Conservation (phyloP, 2,888 invertebrate species). For the Lathronympha strigana region DNA sequence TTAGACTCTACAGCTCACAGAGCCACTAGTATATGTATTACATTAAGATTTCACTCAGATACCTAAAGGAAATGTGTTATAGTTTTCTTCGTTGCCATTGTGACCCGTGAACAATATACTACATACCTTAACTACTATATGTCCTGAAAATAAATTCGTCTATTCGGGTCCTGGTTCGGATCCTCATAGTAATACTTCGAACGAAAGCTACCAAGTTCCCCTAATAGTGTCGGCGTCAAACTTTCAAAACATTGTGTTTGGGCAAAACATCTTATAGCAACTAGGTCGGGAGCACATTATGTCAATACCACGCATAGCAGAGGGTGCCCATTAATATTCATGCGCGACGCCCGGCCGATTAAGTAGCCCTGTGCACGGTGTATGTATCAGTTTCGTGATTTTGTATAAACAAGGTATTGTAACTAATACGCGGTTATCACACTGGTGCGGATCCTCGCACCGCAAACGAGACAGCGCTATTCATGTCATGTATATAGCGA, state of each 20-base stretch:
- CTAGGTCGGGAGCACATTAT: conserved; percentile 28
- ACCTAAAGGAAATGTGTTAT: too few relatives aligned
- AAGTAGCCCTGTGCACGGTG: conserved; percentile 21
- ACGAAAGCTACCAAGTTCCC: neutral
- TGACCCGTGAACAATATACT: neutral
- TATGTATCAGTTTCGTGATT: conserved; percentile 5
- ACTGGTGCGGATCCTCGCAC: too few relatives aligned
- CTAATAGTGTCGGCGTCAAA: conserved; percentile 10
- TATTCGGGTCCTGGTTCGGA: neutral
- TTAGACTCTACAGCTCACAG: too few relatives aligned
- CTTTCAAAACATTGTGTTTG: conserved; percentile 17
- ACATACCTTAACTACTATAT: neutral
- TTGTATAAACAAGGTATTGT: conserved; percentile 13
- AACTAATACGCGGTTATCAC: too few relatives aligned
- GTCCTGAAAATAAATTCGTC: neutral
- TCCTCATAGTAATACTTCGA: neutral
- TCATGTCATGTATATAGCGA: too few relatives aligned
- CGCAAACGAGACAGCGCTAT: too few relatives aligned
- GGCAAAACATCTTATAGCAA: conserved; percentile 26
- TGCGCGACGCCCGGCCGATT: conserved; percentile 18
- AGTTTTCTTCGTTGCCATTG: too few relatives aligned
- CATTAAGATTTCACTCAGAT: too few relatives aligned
- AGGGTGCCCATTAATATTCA: conserved; percentile 21
- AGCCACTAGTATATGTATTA: too few relatives aligned
- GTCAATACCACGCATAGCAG: conserved; percentile 29